A percentile compares a stretch with the other conserved stretches of the same genome.
phyloP scores from a whole-genome alignment of 2,797 vertebrate species.

The Lacerta viridis region DNA sequence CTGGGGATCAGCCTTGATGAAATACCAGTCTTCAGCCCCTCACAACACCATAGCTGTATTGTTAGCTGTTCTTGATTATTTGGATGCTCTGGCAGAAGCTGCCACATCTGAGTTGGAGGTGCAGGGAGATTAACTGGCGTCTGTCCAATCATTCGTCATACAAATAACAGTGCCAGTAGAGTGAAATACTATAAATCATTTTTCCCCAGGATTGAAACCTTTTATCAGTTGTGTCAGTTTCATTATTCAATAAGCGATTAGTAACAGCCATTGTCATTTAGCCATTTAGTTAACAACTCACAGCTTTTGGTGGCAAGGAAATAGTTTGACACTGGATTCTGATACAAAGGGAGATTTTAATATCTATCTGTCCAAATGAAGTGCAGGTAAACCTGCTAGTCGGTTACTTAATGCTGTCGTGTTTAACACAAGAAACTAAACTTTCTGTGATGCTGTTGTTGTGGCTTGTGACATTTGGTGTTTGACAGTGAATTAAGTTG shows the following conservation, averaged over 20 bases:
- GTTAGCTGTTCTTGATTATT: slow-evolving; percentile 61
- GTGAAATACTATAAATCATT: slow-evolving; percentile 93
- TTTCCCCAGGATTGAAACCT: slow-evolving; percentile 90
- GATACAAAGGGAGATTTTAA: slow-evolving; percentile 26
- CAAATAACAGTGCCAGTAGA: slow-evolving; percentile 84
- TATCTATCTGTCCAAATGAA: slow-evolving; percentile 13
- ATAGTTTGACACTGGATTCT: slow-evolving; percentile 11
- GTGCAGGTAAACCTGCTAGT: not conserved
- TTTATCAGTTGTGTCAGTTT: slow-evolving; percentile 94
- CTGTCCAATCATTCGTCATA: slow-evolving; percentile 83
- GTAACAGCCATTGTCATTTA: slow-evolving; percentile 88
- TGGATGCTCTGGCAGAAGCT: slow-evolving; percentile 57
- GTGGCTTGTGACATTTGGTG: not conserved
- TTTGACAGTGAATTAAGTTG: not conserved
- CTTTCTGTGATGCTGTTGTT: not conserved
- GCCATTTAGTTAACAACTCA: slow-evolving; percentile 76
- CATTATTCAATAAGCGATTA: slow-evolving; percentile 94
- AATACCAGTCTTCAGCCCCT: slow-evolving; percentile 61
- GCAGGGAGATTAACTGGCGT: slow-evolving; percentile 77
- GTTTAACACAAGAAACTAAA: not conserved
- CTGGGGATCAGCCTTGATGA: slow-evolving; percentile 71
- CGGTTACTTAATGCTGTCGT: not conserved
- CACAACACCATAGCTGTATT: not conserved
- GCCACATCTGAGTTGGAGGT: slow-evolving; percentile 56
- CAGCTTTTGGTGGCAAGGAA: not conserved